phyloP scores from a whole-genome alignment of 2,888 invertebrate genomes.

The Tribolium freemani region DNA sequence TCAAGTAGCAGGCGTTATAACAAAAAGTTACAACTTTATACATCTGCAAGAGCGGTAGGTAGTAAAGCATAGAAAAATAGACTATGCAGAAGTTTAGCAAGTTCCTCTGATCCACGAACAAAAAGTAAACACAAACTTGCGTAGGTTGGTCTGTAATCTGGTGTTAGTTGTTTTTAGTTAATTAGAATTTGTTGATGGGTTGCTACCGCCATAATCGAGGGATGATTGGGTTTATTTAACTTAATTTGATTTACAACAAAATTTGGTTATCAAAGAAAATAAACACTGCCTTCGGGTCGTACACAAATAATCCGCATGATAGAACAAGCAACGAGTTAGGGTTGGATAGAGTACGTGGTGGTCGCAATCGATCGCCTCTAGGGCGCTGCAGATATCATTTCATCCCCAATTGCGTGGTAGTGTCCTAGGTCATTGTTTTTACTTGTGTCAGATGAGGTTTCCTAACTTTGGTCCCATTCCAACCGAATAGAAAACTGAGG shows the following conservation, averaged over 20 bases:
- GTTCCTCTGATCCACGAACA: background rate
- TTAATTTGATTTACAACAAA: background rate
- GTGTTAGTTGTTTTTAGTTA: background rate
- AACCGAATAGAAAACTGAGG: background rate
- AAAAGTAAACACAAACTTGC: background rate
- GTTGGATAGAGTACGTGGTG: conserved; percentile 6
- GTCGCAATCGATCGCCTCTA: conserved; percentile 26
- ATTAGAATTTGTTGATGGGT: background rate
- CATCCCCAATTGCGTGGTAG: conserved; percentile 42
- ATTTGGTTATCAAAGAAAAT: background rate
- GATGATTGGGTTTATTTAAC: background rate
- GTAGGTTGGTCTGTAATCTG: background rate
- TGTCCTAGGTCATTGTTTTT: conserved; percentile 48
- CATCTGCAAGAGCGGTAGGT: background rate
- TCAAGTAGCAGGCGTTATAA: conserved; percentile 4
- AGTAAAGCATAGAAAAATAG: background rate
- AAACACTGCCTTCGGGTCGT: background rate
- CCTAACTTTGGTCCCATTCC: background rate
- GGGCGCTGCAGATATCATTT: conserved; percentile 49
- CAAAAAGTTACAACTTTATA: conserved; percentile 8
- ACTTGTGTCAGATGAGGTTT: background rate
- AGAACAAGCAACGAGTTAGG: conserved; percentile 2
- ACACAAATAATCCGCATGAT: background rate
- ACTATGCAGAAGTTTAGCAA: background rate
- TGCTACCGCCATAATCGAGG: background rate